Evolutionary conservation across 2,888 invertebrate genomes (phyloP).

Genomic region (Cephus runcator): DNA sequence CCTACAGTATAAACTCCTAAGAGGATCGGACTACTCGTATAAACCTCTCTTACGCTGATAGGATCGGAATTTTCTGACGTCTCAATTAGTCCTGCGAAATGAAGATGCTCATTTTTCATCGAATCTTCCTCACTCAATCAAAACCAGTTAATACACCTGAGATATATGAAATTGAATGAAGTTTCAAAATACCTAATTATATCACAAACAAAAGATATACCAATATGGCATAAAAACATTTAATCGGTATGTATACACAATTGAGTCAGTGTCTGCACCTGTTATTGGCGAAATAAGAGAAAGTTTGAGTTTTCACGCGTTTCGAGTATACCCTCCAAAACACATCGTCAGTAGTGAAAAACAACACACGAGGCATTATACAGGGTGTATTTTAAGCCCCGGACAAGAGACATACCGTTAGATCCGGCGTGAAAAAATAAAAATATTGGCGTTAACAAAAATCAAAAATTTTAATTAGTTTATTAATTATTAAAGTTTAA

Average conservation of each 20-base stretch:
- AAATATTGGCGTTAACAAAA: too few relatives aligned
- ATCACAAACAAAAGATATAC: background rate
- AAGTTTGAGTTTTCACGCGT: background rate
- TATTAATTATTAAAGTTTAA: too few relatives aligned
- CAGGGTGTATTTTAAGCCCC: too few relatives aligned
- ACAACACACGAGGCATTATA: background rate
- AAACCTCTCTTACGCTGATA: slow-evolving; percentile 11
- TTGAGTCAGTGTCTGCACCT: background rate
- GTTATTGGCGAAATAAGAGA: background rate
- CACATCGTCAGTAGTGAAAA: background rate
- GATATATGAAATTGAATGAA: background rate
- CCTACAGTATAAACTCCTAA: background rate
- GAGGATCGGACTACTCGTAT: background rate
- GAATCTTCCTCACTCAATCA: background rate
- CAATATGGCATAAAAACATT: background rate
- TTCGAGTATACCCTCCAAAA: background rate
- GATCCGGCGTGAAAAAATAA: too few relatives aligned
- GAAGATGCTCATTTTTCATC: background rate
- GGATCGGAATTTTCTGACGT: slow-evolving; percentile 19
- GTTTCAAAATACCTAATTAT: background rate
- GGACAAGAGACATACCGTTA: too few relatives aligned
- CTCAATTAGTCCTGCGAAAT: slow-evolving; percentile 15
- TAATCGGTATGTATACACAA: background rate
- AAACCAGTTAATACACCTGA: background rate
- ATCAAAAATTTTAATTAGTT: too few relatives aligned